Evolutionary conservation across 2,113 vertebrate genomes (phyloP).

Genomic region (Coptodon rendalli): DNA sequence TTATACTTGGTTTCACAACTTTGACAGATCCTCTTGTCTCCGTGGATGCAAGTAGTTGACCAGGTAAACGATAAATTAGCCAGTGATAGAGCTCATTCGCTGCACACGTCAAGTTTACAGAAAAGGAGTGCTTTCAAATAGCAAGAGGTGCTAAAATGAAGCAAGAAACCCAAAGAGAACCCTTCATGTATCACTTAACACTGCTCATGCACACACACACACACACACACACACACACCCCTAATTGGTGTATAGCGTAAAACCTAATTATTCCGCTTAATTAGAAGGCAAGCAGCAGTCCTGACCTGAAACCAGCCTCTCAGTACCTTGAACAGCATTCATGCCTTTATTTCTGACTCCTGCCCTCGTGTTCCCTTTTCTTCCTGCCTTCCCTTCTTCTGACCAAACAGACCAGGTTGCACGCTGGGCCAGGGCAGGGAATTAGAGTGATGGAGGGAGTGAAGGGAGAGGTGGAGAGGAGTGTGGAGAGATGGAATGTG

Average conservation of each 20-base stretch:
- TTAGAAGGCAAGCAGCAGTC: constrained; percentile 16
- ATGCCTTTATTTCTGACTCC: not conserved
- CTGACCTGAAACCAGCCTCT: constrained; percentile 20
- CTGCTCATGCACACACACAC: not conserved
- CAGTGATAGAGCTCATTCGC: not conserved
- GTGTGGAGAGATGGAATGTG: constrained; percentile 22
- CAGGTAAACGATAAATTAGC: not conserved
- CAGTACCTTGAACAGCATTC: constrained; percentile 10
- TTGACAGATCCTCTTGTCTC: not conserved
- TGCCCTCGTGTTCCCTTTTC: not conserved
- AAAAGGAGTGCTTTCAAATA: not conserved
- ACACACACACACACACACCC: not conserved
- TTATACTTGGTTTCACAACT: not conserved
- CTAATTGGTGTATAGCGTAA: not conserved
- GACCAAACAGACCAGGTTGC: not conserved
- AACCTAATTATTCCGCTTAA: constrained; percentile 48
- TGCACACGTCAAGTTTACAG: not conserved
- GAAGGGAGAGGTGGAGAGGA: not conserved
- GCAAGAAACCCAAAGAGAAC: not conserved
- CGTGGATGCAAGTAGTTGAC: not conserved
- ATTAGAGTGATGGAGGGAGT: not conserved
- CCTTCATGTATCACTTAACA: not conserved
- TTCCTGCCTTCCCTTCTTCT: not conserved
- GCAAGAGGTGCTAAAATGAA: not conserved
- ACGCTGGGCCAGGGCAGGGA: not conserved